Percentiles rank a stretch among this genome's conserved stretches.
Conservation (phyloP, 2,113 vertebrate species). For the Mormyrus iriodes region DNA sequence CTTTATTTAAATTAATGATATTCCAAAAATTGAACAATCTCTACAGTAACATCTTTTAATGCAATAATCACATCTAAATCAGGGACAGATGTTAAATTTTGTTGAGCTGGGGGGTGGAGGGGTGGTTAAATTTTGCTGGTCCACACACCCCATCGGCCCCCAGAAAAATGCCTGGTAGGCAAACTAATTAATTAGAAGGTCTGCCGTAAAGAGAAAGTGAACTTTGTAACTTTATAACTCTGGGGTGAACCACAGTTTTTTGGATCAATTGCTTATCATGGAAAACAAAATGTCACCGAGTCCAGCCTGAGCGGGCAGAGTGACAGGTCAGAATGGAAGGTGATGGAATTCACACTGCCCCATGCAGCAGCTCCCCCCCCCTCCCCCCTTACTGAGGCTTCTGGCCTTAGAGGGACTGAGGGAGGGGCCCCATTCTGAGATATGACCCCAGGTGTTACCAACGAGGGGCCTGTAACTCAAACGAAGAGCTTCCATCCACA, state of each 20-base stretch:
- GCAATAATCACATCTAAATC: too few species aligned
- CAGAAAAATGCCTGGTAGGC: not conserved
- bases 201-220: not conserved
- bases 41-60: too few species aligned
- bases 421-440: not conserved
- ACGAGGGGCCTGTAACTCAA: not conserved
- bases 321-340: not conserved
- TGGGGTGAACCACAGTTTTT: not conserved
- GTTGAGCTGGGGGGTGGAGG: too few species aligned
- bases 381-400: not conserved
- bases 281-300: not conserved
- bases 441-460: not conserved
- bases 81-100: too few species aligned
- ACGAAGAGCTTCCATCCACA: not conserved
- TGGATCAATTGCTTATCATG: not conserved
- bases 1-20: not conserved
- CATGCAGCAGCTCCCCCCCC: not conserved
- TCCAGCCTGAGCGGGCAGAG: not conserved
- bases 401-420: not conserved
- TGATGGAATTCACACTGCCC: too few species aligned
- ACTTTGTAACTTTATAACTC: not conserved
- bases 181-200: not conserved
- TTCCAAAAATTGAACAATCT: not conserved
- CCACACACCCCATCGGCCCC: not conserved
- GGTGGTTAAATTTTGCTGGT: too few species aligned